These are phyloP conservation scores for Ecdyonurus torrentis DNA, from an alignment of 2,888 invertebrate species.

Conservation along the genomic window DNA sequence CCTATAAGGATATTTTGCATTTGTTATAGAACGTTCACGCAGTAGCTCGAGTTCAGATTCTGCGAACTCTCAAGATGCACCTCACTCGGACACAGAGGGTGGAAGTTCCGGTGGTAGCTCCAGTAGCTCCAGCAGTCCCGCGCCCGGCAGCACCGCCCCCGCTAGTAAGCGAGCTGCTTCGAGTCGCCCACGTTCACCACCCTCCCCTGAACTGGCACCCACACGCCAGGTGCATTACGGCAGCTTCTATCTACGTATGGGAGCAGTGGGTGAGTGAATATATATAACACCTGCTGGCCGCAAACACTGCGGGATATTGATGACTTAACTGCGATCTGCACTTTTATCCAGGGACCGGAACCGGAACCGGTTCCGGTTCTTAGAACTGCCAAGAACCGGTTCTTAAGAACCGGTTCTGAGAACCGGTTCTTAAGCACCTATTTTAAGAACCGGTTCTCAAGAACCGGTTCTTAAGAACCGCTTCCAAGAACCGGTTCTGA, in stretches of 20 bases:
- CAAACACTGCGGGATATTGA: not conserved
- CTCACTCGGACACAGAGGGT: constrained; percentile 22
- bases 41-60: constrained; percentile 11
- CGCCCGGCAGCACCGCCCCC: constrained; percentile 3
- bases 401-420: too few relatives aligned
- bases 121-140: constrained; percentile 1
- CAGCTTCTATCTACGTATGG: constrained; percentile 83
- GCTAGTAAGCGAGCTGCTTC: not conserved
- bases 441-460: too few relatives aligned
- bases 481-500: too few relatives aligned
- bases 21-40: constrained; percentile 9
- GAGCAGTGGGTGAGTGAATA: constrained; percentile 54
- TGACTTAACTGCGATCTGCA: not conserved
- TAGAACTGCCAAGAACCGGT: too few relatives aligned
- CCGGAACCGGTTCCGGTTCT: too few relatives aligned
- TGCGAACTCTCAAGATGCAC: constrained; percentile 11
- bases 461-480: too few relatives aligned
- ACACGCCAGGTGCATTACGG: constrained; percentile 46
- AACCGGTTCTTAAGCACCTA: too few relatives aligned
- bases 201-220: not conserved
- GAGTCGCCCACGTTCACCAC: not conserved
- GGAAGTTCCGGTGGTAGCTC: constrained; percentile 16
- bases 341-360: not conserved
- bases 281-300: not conserved
- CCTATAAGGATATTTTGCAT: too few relatives aligned